Percentiles rank a stretch among this genome's conserved stretches.
Conservation (phyloP, 2,113 vertebrate genomes). For the Sorex araneus region DNA sequence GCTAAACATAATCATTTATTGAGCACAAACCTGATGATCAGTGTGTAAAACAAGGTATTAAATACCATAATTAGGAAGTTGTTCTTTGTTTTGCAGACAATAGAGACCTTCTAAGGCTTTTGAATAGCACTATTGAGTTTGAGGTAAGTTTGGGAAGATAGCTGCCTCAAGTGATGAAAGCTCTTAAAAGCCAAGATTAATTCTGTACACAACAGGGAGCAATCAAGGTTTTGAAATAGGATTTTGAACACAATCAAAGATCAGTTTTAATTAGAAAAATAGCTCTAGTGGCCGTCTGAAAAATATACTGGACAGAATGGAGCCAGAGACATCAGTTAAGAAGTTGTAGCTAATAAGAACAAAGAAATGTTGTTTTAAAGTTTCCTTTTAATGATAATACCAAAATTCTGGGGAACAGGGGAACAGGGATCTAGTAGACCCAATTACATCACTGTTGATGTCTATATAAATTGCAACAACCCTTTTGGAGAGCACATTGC, state of each 20-base stretch:
- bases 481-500: neutral
- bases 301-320: neutral
- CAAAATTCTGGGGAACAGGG: neutral
- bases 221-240: neutral
- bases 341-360: neutral
- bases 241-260: neutral
- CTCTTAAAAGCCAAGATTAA: neutral
- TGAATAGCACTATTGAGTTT: neutral
- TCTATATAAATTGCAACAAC: neutral
- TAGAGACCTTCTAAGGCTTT: neutral
- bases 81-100: neutral
- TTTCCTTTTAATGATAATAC: neutral
- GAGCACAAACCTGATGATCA: neutral
- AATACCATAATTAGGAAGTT: neutral
- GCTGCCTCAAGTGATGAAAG: neutral
- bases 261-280: constrained; percentile 1
- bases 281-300: neutral
- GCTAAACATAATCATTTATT: neutral
- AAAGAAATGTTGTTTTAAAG: neutral
- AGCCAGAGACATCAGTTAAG: neutral
- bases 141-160: neutral
- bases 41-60: neutral
- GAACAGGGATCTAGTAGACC: neutral
- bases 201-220: neutral
- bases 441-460: neutral